phyloP scores from a whole-genome alignment of 2,113 vertebrate genomes.

The Eurypyga helias region DNA sequence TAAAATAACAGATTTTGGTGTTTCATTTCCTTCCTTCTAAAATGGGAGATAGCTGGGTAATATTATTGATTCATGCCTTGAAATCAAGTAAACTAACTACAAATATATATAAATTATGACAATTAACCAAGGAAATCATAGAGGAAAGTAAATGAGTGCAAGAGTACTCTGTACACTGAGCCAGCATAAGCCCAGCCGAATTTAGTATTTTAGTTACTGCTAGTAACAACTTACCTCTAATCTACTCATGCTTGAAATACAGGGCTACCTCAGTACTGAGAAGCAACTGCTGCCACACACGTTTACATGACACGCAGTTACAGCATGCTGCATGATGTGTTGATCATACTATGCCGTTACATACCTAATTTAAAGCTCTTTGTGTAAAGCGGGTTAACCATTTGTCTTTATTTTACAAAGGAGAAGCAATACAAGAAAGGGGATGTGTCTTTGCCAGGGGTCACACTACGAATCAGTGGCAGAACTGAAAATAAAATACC shows the following conservation, averaged over 20 bases:
- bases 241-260: not conserved
- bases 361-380: not conserved
- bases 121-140: not conserved
- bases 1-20: not conserved
- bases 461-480: not conserved
- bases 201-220: not conserved
- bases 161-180: not conserved
- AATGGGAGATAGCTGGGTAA: not conserved
- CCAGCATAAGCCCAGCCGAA: not conserved
- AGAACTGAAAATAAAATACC: not conserved
- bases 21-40: slow-evolving; percentile 22
- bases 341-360: not conserved
- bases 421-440: not conserved
- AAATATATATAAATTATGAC: not conserved
- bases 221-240: not conserved
- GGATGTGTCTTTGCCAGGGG: not conserved
- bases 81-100: not conserved
- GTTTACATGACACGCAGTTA: not conserved
- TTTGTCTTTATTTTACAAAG: not conserved
- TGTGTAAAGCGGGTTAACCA: not conserved
- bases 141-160: not conserved
- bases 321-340: not conserved
- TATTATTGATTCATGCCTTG: not conserved
- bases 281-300: not conserved
- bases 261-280: not conserved